Percentiles rank a stretch among this genome's conserved stretches.
Evolutionary conservation across 2,888 invertebrate genomes (phyloP).

Genomic region (Drosophila prostipennis): DNA sequence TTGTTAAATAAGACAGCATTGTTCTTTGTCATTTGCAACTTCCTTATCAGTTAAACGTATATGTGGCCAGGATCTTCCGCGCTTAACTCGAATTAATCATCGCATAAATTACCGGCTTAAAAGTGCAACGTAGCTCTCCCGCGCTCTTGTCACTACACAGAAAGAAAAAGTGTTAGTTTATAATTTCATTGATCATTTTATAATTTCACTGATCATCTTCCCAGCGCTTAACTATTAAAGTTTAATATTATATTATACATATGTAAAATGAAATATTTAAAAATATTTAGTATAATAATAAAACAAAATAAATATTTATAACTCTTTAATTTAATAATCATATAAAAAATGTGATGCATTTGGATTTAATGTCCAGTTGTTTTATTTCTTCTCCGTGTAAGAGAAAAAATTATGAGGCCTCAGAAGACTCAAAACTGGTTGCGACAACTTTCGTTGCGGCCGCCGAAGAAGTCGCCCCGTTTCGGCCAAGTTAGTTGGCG

Average conservation of each 20-base stretch:
- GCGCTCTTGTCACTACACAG: background rate
- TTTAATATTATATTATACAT: too few species aligned
- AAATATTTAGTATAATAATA: background rate
- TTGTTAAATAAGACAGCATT: background rate
- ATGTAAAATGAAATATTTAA: too few species aligned
- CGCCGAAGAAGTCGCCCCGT: slow-evolving; percentile 54
- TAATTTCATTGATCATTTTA: too few species aligned
- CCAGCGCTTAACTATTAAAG: too few species aligned
- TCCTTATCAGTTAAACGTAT: background rate
- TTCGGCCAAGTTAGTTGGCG: slow-evolving; percentile 61
- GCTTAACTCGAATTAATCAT: slow-evolving; percentile 1
- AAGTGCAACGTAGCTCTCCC: background rate
- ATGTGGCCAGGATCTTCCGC: background rate
- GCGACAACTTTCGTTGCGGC: slow-evolving; percentile 70
- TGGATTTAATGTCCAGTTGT: background rate
- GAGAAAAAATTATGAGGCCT: slow-evolving; percentile 7
- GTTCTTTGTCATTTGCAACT: background rate
- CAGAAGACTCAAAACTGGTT: slow-evolving; percentile 56
- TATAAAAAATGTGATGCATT: background rate
- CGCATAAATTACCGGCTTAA: slow-evolving; percentile 33
- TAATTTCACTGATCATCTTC: too few species aligned
- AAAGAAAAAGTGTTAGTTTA: background rate
- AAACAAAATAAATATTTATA: too few species aligned
- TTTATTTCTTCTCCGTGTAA: slow-evolving; percentile 1
- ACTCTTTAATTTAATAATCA: background rate